Conservation (phyloP, 2,888 invertebrate genomes). For the Alitta virens region DNA sequence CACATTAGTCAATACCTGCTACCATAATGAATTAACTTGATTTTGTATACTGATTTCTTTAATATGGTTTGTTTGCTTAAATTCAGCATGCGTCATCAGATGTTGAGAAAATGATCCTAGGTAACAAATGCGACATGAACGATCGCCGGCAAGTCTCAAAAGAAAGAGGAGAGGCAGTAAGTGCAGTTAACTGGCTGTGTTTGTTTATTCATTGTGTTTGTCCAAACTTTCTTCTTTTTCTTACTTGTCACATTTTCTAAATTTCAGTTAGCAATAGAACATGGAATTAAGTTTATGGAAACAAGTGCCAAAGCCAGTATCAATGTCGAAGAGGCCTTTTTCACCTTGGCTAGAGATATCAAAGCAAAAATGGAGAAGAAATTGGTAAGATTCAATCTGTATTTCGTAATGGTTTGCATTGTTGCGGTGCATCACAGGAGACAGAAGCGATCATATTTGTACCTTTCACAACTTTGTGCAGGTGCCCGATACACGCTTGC, state of each 20-base stretch:
- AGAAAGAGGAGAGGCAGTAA: slow-evolving; percentile 80
- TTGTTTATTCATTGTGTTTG: neutral
- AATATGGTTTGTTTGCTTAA: too few relatives aligned
- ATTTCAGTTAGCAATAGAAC: slow-evolving; percentile 88
- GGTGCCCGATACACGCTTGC: too few relatives aligned
- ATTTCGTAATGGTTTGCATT: neutral
- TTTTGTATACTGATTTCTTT: too few relatives aligned
- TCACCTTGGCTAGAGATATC: slow-evolving; percentile 94
- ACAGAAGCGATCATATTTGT: too few relatives aligned
- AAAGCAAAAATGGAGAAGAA: slow-evolving; percentile 98
- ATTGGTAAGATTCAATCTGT: slow-evolving; percentile 69
- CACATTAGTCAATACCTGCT: too few relatives aligned
- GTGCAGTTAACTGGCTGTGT: neutral
- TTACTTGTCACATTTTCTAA: neutral
- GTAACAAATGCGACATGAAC: slow-evolving; percentile 96
- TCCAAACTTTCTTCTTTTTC: neutral
- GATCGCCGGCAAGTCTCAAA: slow-evolving; percentile 93
- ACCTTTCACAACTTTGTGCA: too few relatives aligned
- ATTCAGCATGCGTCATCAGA: slow-evolving; percentile 93
- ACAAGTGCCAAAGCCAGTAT: slow-evolving; percentile 97
- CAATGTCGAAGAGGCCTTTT: slow-evolving; percentile 97
- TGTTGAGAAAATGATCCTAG: slow-evolving; percentile 98
- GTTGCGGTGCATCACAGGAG: too few relatives aligned
- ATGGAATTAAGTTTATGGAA: slow-evolving; percentile 98
- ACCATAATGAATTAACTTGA: too few relatives aligned